phyloP scores from a whole-genome alignment of 2,888 invertebrate species.

The Polymixis flavicincta region DNA sequence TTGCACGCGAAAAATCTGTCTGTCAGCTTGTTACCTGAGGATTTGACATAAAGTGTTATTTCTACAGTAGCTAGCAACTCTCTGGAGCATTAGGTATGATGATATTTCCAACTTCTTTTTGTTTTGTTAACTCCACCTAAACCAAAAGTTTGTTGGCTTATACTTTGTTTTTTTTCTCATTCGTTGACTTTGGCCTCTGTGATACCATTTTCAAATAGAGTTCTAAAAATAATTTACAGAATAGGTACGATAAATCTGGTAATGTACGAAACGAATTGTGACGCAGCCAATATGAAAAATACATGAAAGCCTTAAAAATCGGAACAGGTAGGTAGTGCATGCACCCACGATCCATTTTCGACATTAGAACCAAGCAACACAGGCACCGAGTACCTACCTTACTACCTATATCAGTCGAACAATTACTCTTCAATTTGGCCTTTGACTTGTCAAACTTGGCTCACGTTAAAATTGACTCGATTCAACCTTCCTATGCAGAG shows the following conservation, averaged over 20 bases:
- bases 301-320: neutral
- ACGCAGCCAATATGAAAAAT: neutral
- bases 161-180: slow-evolving; percentile 19
- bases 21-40: slow-evolving; percentile 61
- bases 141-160: slow-evolving; percentile 38
- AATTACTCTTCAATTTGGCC: slow-evolving; percentile 45
- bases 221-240: neutral
- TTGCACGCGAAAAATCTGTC: slow-evolving; percentile 63
- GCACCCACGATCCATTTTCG: neutral
- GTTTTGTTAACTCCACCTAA: slow-evolving; percentile 34
- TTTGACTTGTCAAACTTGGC: slow-evolving; percentile 46
- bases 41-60: slow-evolving; percentile 55
- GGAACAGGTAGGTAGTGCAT: neutral
- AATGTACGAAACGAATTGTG: neutral
- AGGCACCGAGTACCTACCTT: neutral
- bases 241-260: neutral
- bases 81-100: slow-evolving; percentile 55
- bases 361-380: slow-evolving; percentile 3
- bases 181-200: neutral
- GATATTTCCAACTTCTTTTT: slow-evolving; percentile 54
- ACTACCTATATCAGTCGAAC: slow-evolving; percentile 21
- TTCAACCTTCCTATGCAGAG: slow-evolving; percentile 20
- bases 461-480: slow-evolving; percentile 39
- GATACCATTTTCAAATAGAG: neutral
- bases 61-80: slow-evolving; percentile 48